These are phyloP conservation scores for Ceriagrion tenellum DNA, from an alignment of 2,888 invertebrate species.

Conservation along the genomic window DNA sequence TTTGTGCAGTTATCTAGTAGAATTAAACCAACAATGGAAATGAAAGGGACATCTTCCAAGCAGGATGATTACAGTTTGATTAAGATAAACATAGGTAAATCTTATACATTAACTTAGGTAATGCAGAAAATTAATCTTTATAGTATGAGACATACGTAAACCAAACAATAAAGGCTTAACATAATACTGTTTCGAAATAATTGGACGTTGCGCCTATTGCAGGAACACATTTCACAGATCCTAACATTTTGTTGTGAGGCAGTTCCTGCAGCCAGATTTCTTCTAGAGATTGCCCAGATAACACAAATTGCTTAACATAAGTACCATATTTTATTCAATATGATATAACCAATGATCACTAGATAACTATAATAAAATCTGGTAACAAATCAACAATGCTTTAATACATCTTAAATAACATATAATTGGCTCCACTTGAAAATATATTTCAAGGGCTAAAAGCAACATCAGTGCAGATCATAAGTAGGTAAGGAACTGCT, in stretches of 20 bases:
- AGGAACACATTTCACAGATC: neutral
- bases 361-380: neutral
- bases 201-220: neutral
- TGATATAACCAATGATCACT: neutral
- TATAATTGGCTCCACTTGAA: neutral
- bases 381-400: neutral
- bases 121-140: neutral
- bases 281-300: neutral
- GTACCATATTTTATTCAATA: neutral
- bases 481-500: neutral
- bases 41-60: neutral
- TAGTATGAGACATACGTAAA: too few relatives aligned
- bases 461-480: neutral
- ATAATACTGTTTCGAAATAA: neutral
- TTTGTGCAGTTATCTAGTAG: conserved; percentile 9
- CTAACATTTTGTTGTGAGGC: neutral
- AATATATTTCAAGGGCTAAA: neutral
- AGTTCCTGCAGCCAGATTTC: neutral
- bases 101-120: neutral
- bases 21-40: neutral
- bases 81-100: neutral
- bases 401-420: neutral
- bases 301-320: neutral
- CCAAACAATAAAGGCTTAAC: neutral
- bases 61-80: neutral